Evolutionary conservation across 2,888 invertebrate genomes (phyloP), one percentile per base, ranked within the genome.

Genomic region (Dolichopus griseipennis): DNA sequence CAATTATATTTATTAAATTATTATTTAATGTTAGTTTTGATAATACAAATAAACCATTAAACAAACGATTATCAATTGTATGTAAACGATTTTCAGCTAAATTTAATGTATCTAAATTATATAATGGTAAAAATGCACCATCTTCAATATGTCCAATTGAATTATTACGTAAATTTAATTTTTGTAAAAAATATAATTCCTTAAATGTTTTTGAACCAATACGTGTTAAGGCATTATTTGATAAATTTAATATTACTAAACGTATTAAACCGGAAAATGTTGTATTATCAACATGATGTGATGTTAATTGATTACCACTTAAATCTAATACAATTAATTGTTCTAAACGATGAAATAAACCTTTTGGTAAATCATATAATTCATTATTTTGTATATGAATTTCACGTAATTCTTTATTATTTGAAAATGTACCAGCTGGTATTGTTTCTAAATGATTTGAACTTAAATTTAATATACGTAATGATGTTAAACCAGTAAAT

Each of bases 81-180:
- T 91, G 91, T 67, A 95, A 83, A 67, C 91, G 85, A 80, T 96
- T 96, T 80, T 93, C 91, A 61, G 94, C 92, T 72, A 96, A 83
- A 78, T 95, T 95, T 66, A 96, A 82, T 8, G 93, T 93, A 80
- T 94, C 92, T 73, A 96, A 83, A 81, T 95, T 94, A 82, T 93
- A 92, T 66, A 95, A 84, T 1, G 93, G 92, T 76, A 91, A 79
- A 77, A 96, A 95, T 65, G 94, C 91, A 76, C 92, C 91, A 75
- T 92, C 91, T 83, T 92, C 92, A 73, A 94, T 90, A 76, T 90
- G 91, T n/a, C 90, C 90, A 75, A 95, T 91, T 10, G 91, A 90
- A 78, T 95, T 95, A 79, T 93, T 93, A 75, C 90, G 87, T 75
- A 95, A 84, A 79, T 92, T 91, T 68, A 95, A 84, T 72, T 92